Evolutionary conservation across 2,113 vertebrate genomes (phyloP), one percentile per base, ranked within the genome.

Genomic region (Perccottus glenii): DNA sequence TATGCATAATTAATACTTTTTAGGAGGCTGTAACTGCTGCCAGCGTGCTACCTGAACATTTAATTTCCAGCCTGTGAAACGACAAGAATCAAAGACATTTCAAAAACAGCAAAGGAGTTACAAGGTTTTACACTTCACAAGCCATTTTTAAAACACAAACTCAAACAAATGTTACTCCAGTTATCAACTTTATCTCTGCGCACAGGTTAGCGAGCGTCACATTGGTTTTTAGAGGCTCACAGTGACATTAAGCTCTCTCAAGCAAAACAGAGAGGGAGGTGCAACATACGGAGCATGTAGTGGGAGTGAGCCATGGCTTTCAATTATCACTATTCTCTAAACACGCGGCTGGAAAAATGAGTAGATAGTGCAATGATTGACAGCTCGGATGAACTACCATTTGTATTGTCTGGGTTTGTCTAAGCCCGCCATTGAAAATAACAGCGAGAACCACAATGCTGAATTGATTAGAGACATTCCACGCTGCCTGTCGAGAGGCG

Each of bases 391-490:
- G 9, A 81, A 88, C 75, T 64, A 60, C 65, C 55, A 55, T 45
- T 73, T 67, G 77, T 55, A 75, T 82, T 83, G 85, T 82, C 73
- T 77, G 74, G 72, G 60, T 44, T n/a, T 83, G 55, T 42, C 70
- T 61, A 67, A 83, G 81, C 62, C 69, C 56, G 73, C 74, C 68
- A 75, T 58, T 70, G 69, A 89, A 80, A 85, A 84, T 74, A 77
- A 86, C 68, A 80, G 81, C 67, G 73, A 36, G 61, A 85, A 83
- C 83, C 82, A 91, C 88, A 88, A 88, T 82, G 85, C 82, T 85
- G 88, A 91, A 92, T 87, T 91, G 91, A 92, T 91, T 87, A 90
- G 87, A 87, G 85, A 84, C 85, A 89, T 91, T 90, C 88, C 88
- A 76, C 45, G 66, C 85, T 80, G 85, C 78, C 84, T 83, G 81